Evolutionary conservation across 2,888 invertebrate species (phyloP).

Genomic region (Dichetophora obliterata): DNA sequence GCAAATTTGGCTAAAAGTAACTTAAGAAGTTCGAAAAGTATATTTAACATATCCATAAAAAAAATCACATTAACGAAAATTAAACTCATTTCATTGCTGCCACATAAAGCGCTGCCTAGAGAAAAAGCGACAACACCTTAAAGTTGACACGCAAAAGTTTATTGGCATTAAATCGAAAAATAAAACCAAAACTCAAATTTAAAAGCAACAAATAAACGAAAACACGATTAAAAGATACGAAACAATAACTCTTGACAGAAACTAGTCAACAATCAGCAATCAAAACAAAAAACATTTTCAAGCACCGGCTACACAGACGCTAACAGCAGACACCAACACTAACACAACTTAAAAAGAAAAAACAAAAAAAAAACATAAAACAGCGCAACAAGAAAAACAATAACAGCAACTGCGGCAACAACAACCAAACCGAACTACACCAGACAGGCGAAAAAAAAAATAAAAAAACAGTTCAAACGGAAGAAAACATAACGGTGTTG

Average conservation of each 20-base stretch:
- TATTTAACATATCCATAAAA: neutral
- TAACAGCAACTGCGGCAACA: neutral
- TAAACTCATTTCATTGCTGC: neutral
- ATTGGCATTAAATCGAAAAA: conserved; percentile 26
- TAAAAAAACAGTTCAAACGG: neutral
- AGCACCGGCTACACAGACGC: conserved; percentile 18
- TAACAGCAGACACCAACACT: neutral
- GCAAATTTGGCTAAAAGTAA: neutral
- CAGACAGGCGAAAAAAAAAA: neutral
- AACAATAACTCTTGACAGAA: conserved; percentile 28
- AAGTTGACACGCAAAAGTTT: conserved; percentile 39
- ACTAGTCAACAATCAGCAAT: conserved; percentile 10
- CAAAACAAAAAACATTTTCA: conserved; percentile 8
- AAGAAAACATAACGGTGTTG: conserved; percentile 13
- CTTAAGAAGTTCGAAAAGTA: neutral
- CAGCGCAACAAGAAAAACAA: neutral
- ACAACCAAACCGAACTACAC: conserved; percentile 3
- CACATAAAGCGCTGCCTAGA: neutral
- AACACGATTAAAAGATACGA: conserved; percentile 19
- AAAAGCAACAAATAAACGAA: conserved; percentile 23
- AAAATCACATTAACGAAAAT: conserved; percentile 4
- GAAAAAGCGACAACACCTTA: conserved; percentile 31
- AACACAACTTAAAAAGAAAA: conserved; percentile 8
- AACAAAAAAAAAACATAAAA: conserved; percentile 30
- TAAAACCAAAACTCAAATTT: neutral